phyloP scores from a whole-genome alignment of 1,140 invertebrate genomes.

The Drosophila micromelanica region DNA sequence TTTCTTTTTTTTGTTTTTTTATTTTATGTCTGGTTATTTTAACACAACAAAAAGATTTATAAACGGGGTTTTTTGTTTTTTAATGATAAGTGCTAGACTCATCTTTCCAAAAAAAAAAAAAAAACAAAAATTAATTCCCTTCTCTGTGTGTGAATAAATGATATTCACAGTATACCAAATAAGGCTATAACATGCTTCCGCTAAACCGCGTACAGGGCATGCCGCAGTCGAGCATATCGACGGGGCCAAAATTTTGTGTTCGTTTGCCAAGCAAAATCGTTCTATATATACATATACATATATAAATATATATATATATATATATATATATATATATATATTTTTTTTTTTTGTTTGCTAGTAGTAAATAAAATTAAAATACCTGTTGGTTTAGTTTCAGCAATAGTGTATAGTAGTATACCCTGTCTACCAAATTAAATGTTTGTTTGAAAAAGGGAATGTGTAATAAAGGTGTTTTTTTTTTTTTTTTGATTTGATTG shows the following conservation, averaged over 20 bases:
- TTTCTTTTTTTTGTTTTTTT: constrained; percentile 1
- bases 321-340: too few species aligned
- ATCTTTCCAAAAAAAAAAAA: constrained; percentile 7
- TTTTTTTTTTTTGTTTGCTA: neutral
- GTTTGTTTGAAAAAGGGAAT: too few species aligned
- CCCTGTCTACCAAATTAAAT: too few species aligned
- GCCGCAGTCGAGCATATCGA: neutral
- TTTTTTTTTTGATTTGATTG: too few species aligned
- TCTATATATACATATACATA: too few species aligned
- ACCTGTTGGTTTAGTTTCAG: too few species aligned
- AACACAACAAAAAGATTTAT: constrained; percentile 38
- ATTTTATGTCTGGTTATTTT: constrained; percentile 3
- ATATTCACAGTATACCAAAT: too few species aligned
- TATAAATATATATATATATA: too few species aligned
- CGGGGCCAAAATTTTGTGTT: neutral
- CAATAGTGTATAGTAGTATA: too few species aligned
- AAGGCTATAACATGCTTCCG: neutral
- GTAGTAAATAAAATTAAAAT: too few species aligned
- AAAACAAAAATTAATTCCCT: too few species aligned
- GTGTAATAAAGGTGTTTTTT: too few species aligned
- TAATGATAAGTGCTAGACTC: neutral
- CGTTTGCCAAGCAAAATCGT: neutral
- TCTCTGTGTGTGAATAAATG: neutral
- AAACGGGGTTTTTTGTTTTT: constrained; percentile 9
- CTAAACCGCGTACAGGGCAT: constrained; percentile 2